phyloP scores from a whole-genome alignment of 1,140 invertebrate species.

The Drosophila setifemur region DNA sequence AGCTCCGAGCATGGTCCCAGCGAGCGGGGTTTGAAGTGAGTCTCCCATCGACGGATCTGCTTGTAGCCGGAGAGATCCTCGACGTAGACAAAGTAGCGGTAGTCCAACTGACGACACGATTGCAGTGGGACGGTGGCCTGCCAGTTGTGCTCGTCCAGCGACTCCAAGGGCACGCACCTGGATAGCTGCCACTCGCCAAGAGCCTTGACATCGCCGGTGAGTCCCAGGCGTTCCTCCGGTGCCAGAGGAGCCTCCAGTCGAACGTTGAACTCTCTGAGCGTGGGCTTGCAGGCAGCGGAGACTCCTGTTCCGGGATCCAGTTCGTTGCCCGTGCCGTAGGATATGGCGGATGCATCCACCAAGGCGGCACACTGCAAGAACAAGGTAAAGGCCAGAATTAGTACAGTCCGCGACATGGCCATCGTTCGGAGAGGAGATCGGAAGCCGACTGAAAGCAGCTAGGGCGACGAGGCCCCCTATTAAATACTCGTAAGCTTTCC shows the following conservation, averaged over 20 bases:
- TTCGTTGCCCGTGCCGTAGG: conserved; percentile 49
- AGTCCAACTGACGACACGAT: conserved; percentile 85
- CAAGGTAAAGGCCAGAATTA: conserved; percentile 55
- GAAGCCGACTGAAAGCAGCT: conserved; percentile 42
- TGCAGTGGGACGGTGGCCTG: conserved; percentile 83
- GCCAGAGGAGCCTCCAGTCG: conserved; percentile 47
- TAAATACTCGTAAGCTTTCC: conserved; percentile 25
- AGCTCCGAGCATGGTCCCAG: conserved; percentile 40
- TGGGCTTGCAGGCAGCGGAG: conserved; percentile 50
- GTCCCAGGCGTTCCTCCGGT: conserved; percentile 81
- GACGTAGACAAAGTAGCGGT: conserved; percentile 88
- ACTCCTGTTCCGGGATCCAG: conserved; percentile 26
- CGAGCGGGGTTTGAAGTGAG: conserved; percentile 86
- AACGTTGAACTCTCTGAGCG: conserved; percentile 58
- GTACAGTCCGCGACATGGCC: conserved; percentile 39
- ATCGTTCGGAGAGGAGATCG: conserved; percentile 9
- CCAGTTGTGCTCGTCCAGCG: conserved; percentile 78
- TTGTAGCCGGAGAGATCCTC: conserved; percentile 63
- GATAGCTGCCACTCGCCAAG: conserved; percentile 83
- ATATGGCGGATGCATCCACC: conserved; percentile 52
- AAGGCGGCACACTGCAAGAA: conserved; percentile 68
- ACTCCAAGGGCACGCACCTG: conserved; percentile 74
- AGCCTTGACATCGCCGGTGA: conserved; percentile 82
- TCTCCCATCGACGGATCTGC: conserved; percentile 89
- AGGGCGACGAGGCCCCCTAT: conserved; percentile 1